Evolutionary conservation across 2,888 invertebrate genomes (phyloP), one percentile per base, ranked within the genome.

Genomic region (Pedicia rivosa): DNA sequence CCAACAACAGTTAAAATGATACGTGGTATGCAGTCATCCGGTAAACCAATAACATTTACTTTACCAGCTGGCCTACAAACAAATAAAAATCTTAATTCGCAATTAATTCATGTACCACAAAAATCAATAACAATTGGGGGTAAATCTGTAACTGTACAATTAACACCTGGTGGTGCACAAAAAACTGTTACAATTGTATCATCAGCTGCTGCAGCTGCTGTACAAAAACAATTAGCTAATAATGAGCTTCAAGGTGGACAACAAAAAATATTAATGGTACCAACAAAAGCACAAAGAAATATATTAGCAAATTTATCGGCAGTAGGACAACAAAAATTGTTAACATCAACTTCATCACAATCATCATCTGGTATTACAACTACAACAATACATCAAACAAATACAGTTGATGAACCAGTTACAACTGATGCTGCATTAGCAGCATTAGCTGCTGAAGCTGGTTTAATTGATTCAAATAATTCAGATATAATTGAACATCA

Each of bases 121-220:
- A 74, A 74, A 50, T 67, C 73, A 16, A 67, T 74, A 17, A 73
- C 74, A 40, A 65, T 78, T 42, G 72, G 76, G 6, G 78, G 78
- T 1, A 78, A 79, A 56, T 74, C 77, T 13, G 72, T 80, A 3
- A 78, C 78, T 2, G 68, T 79, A 27, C 75, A 76, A 57, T 72
- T 78, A 67, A 68, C 74, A 12, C 62, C 65, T 42, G 49, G 58
- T 26, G 66, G 67, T 15, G 66, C 70, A 15, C 62, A 62, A 33
- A 75, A 77, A 56, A 74, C 74, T 1, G 67, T 76, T 1, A 74
- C 74, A 1, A 62, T 76, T 17, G 67, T 75, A 37, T 51, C 52
- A 19, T 40, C 43, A 24, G 48, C 51, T 2, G 45, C 65, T 47
- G 45, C 47, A 46, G 34, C 49, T 47, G 28, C 35, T 17, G 34